phyloP scores from a whole-genome alignment of 1,140 invertebrate genomes.

The Marisa cornuarietis region DNA sequence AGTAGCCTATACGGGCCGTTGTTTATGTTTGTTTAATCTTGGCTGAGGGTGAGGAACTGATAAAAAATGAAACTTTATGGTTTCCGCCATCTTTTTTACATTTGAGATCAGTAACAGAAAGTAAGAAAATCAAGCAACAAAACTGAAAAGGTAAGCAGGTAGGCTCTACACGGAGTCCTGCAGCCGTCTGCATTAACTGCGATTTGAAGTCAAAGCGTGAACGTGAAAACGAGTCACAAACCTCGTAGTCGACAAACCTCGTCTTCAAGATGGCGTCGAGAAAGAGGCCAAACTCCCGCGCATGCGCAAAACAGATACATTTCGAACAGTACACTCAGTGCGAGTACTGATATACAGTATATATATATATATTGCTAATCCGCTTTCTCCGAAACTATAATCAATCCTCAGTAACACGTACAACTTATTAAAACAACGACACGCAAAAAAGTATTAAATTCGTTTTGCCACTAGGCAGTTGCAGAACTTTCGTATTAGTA shows the following conservation, averaged over 20 bases:
- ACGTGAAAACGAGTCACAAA: slow-evolving; percentile 57
- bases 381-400: too few relatives aligned
- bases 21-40: background rate
- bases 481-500: too few relatives aligned
- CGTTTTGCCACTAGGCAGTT: too few relatives aligned
- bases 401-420: too few relatives aligned
- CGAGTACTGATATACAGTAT: too few relatives aligned
- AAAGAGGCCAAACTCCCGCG: slow-evolving; percentile 36
- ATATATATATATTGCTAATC: too few relatives aligned
- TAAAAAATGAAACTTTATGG: background rate
- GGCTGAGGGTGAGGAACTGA: background rate
- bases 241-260: slow-evolving; percentile 55
- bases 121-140: background rate
- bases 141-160: background rate
- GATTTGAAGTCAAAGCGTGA: slow-evolving; percentile 20
- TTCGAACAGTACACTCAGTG: background rate
- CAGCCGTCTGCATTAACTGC: background rate
- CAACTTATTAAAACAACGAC: too few relatives aligned
- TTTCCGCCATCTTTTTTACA: background rate
- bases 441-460: too few relatives aligned
- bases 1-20: too few relatives aligned
- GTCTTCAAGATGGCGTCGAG: slow-evolving; percentile 52
- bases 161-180: background rate
- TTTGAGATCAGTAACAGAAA: background rate
- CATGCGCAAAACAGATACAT: slow-evolving; percentile 14